Conservation (phyloP, 2,888 invertebrate species). For the Malacosoma neustria region DNA sequence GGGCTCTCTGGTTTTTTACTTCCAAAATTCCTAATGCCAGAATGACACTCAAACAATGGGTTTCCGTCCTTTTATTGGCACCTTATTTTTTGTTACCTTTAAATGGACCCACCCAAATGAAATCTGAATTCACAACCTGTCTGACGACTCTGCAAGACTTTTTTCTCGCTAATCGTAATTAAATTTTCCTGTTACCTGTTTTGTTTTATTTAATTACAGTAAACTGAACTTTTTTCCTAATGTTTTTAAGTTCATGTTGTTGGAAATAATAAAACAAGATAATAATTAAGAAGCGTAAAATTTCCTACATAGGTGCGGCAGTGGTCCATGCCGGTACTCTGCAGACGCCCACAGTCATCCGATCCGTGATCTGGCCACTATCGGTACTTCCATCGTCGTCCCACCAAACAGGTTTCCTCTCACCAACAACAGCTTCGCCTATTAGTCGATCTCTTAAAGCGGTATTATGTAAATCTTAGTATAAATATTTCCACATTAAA, state of each 20-base stretch:
- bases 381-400: slow-evolving; percentile 8
- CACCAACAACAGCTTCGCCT: slow-evolving; percentile 37
- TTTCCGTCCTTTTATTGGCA: slow-evolving; percentile 75
- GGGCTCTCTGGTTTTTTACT: slow-evolving; percentile 49
- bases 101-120: slow-evolving; percentile 58
- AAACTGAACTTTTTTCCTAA: no score
- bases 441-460: slow-evolving; percentile 12
- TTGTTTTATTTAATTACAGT: not conserved
- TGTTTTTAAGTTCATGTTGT: no score
- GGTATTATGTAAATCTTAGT: slow-evolving; percentile 6
- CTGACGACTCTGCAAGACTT: slow-evolving; percentile 11
- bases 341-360: slow-evolving; percentile 43
- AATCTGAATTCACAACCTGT: slow-evolving; percentile 66
- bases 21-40: slow-evolving; percentile 61
- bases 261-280: not conserved
- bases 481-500: not conserved
- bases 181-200: not conserved
- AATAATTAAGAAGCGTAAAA: slow-evolving; percentile 2
- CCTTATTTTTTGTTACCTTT: slow-evolving; percentile 64
- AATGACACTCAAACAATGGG: slow-evolving; percentile 69
- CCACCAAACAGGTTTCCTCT: slow-evolving; percentile 65
- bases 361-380: slow-evolving; percentile 10
- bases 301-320: slow-evolving; percentile 25
- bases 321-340: slow-evolving; percentile 13
- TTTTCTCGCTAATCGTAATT: not conserved